phyloP scores from a whole-genome alignment of 2,113 vertebrate species.

The Pipra filicauda region DNA sequence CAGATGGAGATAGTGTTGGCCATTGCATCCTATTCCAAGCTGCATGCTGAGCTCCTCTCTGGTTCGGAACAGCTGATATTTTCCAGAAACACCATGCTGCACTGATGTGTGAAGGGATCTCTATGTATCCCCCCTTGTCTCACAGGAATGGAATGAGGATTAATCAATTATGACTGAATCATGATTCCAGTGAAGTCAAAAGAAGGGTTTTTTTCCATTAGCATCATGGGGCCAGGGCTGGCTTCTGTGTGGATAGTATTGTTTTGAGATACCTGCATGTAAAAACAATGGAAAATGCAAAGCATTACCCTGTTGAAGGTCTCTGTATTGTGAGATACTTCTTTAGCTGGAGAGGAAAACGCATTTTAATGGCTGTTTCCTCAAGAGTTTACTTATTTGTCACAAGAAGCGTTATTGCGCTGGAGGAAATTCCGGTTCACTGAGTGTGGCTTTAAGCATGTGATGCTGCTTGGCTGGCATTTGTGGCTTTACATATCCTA shows the following conservation, averaged over 20 bases:
- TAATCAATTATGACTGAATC: not conserved
- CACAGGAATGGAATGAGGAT: slow-evolving; percentile 39
- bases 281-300: not conserved
- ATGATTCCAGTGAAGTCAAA: not conserved
- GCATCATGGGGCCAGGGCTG: not conserved
- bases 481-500: slow-evolving; percentile 12
- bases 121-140: not conserved
- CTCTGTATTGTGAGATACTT: not conserved
- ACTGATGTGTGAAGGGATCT: not conserved
- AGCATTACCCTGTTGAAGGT: not conserved
- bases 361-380: not conserved
- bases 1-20: not conserved
- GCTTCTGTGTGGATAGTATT: not conserved
- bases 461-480: not conserved
- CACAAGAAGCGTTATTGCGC: not conserved
- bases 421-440: not conserved
- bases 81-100: not conserved
- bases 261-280: not conserved
- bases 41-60: not conserved
- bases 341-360: not conserved
- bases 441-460: not conserved
- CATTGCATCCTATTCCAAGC: not conserved
- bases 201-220: not conserved
- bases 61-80: slow-evolving; percentile 16
- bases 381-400: not conserved